Percentiles rank a stretch among this genome's conserved stretches.
phyloP scores from a whole-genome alignment of 2,888 invertebrate species.

The Tolmerus cingulatus region DNA sequence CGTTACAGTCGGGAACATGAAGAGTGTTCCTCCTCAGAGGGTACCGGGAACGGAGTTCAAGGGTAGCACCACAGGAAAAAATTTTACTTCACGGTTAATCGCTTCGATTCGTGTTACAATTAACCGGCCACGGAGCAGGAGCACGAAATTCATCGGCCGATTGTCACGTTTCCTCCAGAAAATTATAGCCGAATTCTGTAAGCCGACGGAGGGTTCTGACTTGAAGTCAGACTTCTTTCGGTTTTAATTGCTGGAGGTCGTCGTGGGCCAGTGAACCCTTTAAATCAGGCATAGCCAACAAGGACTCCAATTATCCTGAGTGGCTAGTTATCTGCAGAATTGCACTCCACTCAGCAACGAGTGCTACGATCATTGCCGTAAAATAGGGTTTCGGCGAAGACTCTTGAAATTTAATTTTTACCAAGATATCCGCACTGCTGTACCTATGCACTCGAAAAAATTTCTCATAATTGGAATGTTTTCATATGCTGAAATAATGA shows the following conservation, averaged over 20 bases:
- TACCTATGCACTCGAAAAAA: background rate
- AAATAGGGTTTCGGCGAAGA: background rate
- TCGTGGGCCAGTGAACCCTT: background rate
- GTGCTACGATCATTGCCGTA: background rate
- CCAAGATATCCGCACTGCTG: background rate
- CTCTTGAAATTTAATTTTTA: background rate
- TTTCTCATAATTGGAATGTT: background rate
- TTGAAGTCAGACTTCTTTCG: background rate
- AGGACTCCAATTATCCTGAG: background rate
- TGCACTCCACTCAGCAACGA: background rate
- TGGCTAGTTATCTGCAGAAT: background rate
- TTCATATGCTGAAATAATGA: background rate
- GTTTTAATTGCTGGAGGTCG: conserved; percentile 13
- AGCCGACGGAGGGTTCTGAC: background rate
- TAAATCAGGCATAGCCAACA: background rate
- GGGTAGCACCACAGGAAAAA: background rate
- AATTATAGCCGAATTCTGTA: background rate
- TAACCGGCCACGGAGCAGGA: background rate
- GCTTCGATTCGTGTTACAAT: conserved; percentile 20
- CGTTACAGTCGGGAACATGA: background rate
- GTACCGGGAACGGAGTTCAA: background rate
- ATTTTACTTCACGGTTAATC: conserved; percentile 21
- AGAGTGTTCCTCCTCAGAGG: background rate
- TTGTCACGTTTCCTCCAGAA: conserved; percentile 17
- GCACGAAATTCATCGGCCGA: conserved; percentile 4